A percentile compares a stretch with the other conserved stretches of the same genome.
These are phyloP conservation scores for Oryctolagus cuniculus DNA, from an alignment of 2,113 vertebrate genomes.

Conservation along the genomic window mOryCun1.1 NC_091432.1:86766501-86767000, in stretches of 20 bases:
- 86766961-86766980: background rate
- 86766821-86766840: constrained; percentile 12
- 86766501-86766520: background rate
- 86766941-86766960: background rate
- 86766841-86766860: background rate
- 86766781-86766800: background rate
- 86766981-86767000: background rate
- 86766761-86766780: background rate
- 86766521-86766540: background rate
- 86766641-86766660: background rate
- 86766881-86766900: background rate
- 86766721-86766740: background rate
- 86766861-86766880: background rate
- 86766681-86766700: background rate
- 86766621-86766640: background rate
- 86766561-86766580: constrained; percentile 5
- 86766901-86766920: background rate
- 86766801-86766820: background rate
- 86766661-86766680: background rate
- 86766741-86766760: background rate
- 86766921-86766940: background rate
- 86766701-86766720: background rate
- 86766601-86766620: constrained; percentile 3
- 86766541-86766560: background rate
- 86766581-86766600: background rate